Base-by-base conservation (phyloP, 2,888 invertebrate species). In the Phytoseiulus persimilis region DNA sequence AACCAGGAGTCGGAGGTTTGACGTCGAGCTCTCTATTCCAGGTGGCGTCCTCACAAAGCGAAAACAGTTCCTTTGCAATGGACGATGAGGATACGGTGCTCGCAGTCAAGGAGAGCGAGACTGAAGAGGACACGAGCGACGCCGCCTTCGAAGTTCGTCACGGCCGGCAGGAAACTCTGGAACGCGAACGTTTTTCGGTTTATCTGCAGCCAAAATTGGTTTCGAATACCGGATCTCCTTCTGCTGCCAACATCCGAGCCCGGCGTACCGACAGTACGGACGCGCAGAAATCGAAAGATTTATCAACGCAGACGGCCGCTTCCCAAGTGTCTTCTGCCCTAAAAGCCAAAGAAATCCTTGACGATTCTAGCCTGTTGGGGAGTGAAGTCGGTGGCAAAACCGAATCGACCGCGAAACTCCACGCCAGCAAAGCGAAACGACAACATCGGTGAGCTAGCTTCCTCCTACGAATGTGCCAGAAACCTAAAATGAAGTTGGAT, bases 381-480 rank as follows among this genome's bases (percentile, higher is more conserved):
- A n/a, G 39, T 23, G 87, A 87, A 11, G 33, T 45, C 32, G 87
- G 87, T 87, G 87, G 87, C 31, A 87, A 87, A 45, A 28, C 33
- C 87, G 45, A 87, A 33, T 33, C 32, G 33, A 45, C 28, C 87
- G 32, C 87, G 39, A 87, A 87, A 28, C 32, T 33, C 31, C 87
- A 87, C 18, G 32, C 87, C 31, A 87, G 39, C 32, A 87, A 87
- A 31, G 87, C 87, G n/a, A 87, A 87, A 31, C 87, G 87, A 87
- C 87, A 87, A 87, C 87, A 87, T 45, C 87, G 87, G 87, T 87
- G 3, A 87, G 87, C 33, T 32, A 28, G 14, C 84, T 28, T 14
- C 0, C 31, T 31, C 23, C 33, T 6, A 31, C 84, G 32, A 84
- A 84, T 23, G 23, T 31, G n/a, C n/a, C n/a, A n/a, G n/a, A n/a